These are phyloP conservation scores for Probosciger aterrimus DNA, from an alignment of 2,113 vertebrate species.

Conservation along the genomic window DNA sequence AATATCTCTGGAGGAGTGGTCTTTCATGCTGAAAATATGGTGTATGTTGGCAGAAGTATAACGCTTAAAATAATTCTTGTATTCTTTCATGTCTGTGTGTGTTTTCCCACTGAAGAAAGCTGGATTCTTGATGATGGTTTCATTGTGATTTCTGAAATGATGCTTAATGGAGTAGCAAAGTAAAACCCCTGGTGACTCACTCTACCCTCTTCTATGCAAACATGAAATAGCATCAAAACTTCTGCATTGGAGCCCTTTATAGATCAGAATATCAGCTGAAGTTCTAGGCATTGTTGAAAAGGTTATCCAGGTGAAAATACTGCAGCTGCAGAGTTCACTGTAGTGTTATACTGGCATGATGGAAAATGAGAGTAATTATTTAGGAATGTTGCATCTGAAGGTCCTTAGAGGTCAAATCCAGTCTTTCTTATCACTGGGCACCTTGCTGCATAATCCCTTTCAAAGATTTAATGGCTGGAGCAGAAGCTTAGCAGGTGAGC, in stretches of 20 bases:
- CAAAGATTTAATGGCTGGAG: constrained; percentile 15
- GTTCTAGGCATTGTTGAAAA: background rate
- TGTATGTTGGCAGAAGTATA: background rate
- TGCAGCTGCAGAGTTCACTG: background rate
- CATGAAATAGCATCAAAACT: background rate
- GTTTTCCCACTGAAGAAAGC: background rate
- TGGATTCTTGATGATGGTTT: background rate
- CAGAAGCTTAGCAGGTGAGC: background rate
- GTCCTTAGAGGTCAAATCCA: constrained; percentile 21
- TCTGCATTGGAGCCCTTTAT: background rate
- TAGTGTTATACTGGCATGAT: background rate
- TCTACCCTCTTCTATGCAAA: background rate
- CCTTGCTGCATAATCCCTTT: constrained; percentile 33
- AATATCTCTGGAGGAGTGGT: background rate
- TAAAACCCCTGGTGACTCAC: background rate
- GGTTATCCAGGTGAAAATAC: background rate
- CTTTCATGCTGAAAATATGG: background rate
- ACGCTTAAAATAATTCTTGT: background rate
- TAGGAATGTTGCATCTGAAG: background rate
- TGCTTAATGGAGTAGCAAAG: background rate
- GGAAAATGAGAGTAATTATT: background rate
- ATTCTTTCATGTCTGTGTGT: background rate
- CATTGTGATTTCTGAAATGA: background rate
- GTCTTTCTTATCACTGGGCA: background rate
- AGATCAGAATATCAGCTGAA: background rate